Percentiles rank a stretch among this genome's conserved stretches.
These are phyloP conservation scores for Siphamia tubifer DNA, from an alignment of 2,113 vertebrate species.

Conservation along the genomic window DNA sequence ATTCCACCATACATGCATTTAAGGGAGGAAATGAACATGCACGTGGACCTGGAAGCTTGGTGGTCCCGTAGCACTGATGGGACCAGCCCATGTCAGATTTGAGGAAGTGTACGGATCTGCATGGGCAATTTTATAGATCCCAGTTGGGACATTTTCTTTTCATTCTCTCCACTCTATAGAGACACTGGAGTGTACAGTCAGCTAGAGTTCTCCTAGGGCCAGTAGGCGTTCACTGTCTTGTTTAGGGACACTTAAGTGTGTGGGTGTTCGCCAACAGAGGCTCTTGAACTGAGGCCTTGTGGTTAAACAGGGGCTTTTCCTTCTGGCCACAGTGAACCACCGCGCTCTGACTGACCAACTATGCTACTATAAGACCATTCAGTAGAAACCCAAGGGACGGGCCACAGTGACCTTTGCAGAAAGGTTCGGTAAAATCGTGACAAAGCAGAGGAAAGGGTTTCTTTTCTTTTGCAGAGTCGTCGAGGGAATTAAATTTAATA, in stretches of 20 bases:
- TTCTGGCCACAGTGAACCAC: neutral
- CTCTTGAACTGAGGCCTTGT: conserved; percentile 5
- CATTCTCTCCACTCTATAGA: conserved; percentile 16
- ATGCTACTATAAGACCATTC: conserved; percentile 1
- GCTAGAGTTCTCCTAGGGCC: conserved; percentile 37
- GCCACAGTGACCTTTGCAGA: neutral
- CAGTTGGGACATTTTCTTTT: conserved; percentile 52
- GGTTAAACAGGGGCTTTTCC: conserved; percentile 43
- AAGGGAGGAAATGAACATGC: neutral
- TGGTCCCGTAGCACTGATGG: conserved; percentile 34
- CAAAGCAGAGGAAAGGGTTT: neutral
- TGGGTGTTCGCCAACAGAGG: conserved; percentile 28
- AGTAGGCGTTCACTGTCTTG: conserved; percentile 15
- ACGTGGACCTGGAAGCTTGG: neutral
- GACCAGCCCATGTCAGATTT: conserved; percentile 16
- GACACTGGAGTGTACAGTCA: conserved; percentile 13
- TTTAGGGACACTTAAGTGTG: conserved; percentile 17
- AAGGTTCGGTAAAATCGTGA: neutral
- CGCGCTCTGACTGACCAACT: conserved; percentile 1
- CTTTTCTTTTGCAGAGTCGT: too few species aligned
- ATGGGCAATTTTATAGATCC: conserved; percentile 59
- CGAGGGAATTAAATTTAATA: too few species aligned
- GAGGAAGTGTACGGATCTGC: conserved; percentile 58
- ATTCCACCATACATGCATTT: neutral
- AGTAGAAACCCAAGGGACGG: neutral